Evolutionary conservation across 2,113 vertebrate genomes (phyloP).

Genomic region (Corynorhinus townsendii): DNA sequence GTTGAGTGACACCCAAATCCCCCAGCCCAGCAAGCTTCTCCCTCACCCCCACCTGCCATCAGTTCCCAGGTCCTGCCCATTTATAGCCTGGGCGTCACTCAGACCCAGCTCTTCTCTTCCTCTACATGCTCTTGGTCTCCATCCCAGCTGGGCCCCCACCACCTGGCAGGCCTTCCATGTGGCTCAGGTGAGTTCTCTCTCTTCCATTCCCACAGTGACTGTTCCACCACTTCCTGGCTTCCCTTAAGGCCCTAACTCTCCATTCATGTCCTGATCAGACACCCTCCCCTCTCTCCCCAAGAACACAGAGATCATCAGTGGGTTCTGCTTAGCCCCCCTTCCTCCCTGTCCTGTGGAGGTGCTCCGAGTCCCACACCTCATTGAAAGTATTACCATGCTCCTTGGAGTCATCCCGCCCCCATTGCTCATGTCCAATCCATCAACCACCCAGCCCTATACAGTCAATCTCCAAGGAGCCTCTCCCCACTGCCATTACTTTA

Average conservation of each 20-base stretch:
- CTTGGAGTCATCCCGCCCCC: neutral
- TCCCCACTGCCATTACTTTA: neutral
- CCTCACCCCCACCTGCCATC: neutral
- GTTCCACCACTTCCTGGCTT: neutral
- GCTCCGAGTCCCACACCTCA: accelerated
- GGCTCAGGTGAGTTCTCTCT: neutral
- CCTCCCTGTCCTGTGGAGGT: neutral
- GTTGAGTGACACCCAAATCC: neutral
- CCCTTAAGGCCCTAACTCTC: neutral
- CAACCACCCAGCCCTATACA: neutral
- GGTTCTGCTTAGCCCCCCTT: no score
- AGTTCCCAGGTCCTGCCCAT: neutral
- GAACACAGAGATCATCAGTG: neutral
- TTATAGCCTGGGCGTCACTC: neutral
- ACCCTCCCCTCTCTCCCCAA: neutral
- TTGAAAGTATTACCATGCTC: neutral
- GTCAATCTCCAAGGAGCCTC: neutral
- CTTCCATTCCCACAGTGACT: neutral
- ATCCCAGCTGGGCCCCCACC: neutral
- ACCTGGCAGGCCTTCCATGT: neutral
- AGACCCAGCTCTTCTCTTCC: neutral
- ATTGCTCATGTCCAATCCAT: neutral
- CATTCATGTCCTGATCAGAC: neutral
- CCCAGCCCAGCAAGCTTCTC: neutral
- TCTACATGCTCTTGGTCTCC: accelerated